Conservation (phyloP, 2,888 invertebrate genomes). For the Poecilobothrus nobilitatus region DNA sequence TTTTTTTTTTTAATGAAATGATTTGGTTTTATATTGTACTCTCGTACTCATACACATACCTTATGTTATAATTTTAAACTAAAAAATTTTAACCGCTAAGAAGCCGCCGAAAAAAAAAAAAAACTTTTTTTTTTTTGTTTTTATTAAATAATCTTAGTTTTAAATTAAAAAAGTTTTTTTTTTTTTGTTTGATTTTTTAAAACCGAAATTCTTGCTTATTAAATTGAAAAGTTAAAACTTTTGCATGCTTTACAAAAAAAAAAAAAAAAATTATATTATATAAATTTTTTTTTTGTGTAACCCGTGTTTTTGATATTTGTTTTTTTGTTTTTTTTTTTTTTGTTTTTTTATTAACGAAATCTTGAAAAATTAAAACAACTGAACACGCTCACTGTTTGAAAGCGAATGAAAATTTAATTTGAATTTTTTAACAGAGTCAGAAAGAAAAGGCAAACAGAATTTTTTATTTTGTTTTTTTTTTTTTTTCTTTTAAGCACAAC, state of each 20-base stretch:
- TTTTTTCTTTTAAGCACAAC: too few species aligned
- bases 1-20: too few species aligned
- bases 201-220: too few species aligned
- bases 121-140: too few species aligned
- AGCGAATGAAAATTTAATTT: slow-evolving; percentile 15
- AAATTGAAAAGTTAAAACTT: too few species aligned
- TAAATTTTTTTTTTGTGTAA: background rate
- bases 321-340: background rate
- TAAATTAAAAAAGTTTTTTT: too few species aligned
- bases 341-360: background rate
- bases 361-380: slow-evolving; percentile 2
- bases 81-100: background rate
- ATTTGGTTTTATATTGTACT: too few species aligned
- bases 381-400: slow-evolving; percentile 14
- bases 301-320: background rate
- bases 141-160: background rate
- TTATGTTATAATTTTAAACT: background rate
- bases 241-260: background rate
- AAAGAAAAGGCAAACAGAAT: background rate
- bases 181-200: too few species aligned
- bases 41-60: too few species aligned
- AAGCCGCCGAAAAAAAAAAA: background rate
- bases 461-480: too few species aligned
- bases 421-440: background rate
- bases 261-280: background rate